Evolutionary conservation across 2,797 vertebrate genomes (phyloP).

Genomic region (Champsocephalus esox): DNA sequence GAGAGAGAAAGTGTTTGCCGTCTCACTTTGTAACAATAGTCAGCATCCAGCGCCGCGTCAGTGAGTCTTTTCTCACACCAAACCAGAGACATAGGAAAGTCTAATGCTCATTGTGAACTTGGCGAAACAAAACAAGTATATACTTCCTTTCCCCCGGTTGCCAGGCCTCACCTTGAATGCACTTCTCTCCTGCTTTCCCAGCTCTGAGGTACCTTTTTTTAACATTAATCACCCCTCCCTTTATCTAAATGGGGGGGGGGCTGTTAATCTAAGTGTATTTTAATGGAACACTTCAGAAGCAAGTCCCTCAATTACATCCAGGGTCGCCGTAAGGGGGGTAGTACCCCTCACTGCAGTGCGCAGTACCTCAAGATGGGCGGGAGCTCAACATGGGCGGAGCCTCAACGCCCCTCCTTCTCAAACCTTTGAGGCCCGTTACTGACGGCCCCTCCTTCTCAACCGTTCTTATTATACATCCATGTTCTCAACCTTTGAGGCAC

Average conservation of each 20-base stretch:
- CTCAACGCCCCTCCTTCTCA: no score
- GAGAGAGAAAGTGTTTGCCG: slow-evolving; percentile 32
- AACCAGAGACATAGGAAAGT: slow-evolving; percentile 51
- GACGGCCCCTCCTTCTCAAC: no score
- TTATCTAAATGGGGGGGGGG: slow-evolving; percentile 62
- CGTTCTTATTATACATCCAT: no score
- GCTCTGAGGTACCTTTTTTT: slow-evolving; percentile 63
- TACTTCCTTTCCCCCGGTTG: slow-evolving; percentile 50
- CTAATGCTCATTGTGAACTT: slow-evolving; percentile 58
- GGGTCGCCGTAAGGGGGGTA: no score
- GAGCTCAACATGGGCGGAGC: no score
- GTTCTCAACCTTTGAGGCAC: no score
- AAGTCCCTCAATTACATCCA: slow-evolving; percentile 64
- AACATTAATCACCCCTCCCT: slow-evolving; percentile 71
- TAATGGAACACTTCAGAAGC: slow-evolving; percentile 79
- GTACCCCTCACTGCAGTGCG: no score
- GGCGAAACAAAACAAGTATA: slow-evolving; percentile 62
- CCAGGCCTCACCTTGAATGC: slow-evolving; percentile 71
- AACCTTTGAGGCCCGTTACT: no score
- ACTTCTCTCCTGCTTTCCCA: slow-evolving; percentile 61
- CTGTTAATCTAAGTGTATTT: slow-evolving; percentile 80
- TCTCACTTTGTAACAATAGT: slow-evolving; percentile 44
- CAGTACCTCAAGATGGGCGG: no score
- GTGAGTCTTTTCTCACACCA: slow-evolving; percentile 33
- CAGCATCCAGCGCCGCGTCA: slow-evolving; percentile 9